Evolutionary conservation across 2,113 vertebrate species (phyloP).

Genomic region (Alexandromys fortis): DNA sequence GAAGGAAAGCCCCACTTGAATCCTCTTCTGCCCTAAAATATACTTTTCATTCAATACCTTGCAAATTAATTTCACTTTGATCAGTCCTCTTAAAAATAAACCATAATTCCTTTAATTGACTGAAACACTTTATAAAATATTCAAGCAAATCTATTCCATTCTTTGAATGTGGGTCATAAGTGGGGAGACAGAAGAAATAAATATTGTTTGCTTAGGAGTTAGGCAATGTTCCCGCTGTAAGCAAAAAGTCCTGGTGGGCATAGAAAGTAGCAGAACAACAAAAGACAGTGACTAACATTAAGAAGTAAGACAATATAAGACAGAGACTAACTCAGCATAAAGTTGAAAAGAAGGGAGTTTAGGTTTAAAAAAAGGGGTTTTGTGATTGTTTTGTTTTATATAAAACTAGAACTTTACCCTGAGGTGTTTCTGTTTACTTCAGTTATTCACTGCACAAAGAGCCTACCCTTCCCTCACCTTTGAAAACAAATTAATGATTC

Average conservation of each 20-base stretch:
- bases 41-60: background rate
- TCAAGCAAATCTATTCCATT: background rate
- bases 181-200: background rate
- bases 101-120: background rate
- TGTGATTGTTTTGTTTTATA: background rate
- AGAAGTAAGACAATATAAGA: background rate
- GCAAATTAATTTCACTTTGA: background rate
- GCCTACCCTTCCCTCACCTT: background rate
- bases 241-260: background rate
- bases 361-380: background rate
- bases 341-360: background rate
- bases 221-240: background rate
- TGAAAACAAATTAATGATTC: background rate
- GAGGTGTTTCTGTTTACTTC: background rate
- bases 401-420: background rate
- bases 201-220: background rate
- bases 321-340: background rate
- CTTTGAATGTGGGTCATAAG: conserved; percentile 21
- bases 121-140: background rate
- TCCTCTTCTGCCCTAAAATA: conserved; percentile 28
- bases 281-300: background rate
- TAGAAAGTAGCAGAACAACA: background rate
- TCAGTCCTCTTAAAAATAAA: conserved; percentile 9
- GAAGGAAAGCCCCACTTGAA: background rate
- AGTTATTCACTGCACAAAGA: background rate